Base-by-base conservation (phyloP, 2,113 vertebrate genomes). In the Acrocephalus kingi region DNA sequence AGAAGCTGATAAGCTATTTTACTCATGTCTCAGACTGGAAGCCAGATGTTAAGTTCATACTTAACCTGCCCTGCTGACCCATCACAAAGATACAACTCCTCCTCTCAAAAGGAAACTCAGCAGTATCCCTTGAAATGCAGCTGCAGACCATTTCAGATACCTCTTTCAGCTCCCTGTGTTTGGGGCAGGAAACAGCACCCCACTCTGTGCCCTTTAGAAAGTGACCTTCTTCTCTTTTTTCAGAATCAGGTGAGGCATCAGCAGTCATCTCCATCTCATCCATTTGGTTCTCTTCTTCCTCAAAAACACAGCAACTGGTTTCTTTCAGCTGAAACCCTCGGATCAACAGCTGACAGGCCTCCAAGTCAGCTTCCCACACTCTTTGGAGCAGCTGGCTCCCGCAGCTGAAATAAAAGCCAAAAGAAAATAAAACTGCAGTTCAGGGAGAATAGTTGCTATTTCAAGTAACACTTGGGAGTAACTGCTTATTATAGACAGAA, bases 301-400 rank as follows among this genome's bases (percentile, higher is more conserved):
- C 97, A 39, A 83, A 97, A 77, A 55, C 97, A 39, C 90, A 93
- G 96, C 94, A 93, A 94, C 95, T 97, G 52, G 83, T 73, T 14
- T 98, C 98, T 74, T 97, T 98, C 87, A 98, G 94, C 91, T 98
- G 98, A 89, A 98, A 97, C 28, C 97, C 97, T 87, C 93, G 98
- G 61, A 99, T 80, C 86, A 99, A 97, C 62, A 99, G 94, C 96
- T 97, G 98, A 95, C 99, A 99, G 11, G 98, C 98, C 97, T 99
- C 98, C 96, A 99, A 96, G 97, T 99, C 99, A 13, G 98, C 98
- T 93, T 98, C 98, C 98, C 98, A 99, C 92, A 99, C 98, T 94
- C 97, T 98, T 80, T 98, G 98, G 93, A 99, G 95, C 83, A 98
- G 97, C 2, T 98, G 98, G 92, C 97, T 98, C 84, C 97, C 72